Evolutionary conservation across 2,888 invertebrate species (phyloP).

Genomic region (Agrotis ipsilon): DNA sequence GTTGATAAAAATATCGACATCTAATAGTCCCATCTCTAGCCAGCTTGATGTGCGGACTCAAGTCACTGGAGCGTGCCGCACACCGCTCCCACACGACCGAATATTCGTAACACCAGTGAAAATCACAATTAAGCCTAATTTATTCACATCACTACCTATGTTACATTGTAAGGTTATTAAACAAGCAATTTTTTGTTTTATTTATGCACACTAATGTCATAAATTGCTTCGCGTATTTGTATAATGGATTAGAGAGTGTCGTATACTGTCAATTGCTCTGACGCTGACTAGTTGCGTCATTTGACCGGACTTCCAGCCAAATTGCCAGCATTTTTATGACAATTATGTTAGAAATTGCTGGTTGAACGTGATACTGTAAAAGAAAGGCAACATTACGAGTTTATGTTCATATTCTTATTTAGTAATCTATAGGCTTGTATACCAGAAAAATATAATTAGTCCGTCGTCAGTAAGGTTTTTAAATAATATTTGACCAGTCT

Average conservation of each 20-base stretch:
- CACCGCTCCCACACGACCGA: slow-evolving; percentile 67
- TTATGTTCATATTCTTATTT: too few relatives aligned
- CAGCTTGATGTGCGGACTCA: slow-evolving; percentile 55
- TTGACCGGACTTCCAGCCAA: slow-evolving; percentile 32
- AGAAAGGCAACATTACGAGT: neutral
- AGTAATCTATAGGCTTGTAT: too few relatives aligned
- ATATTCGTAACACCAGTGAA: slow-evolving; percentile 75
- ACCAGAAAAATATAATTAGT: too few relatives aligned
- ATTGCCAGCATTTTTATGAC: slow-evolving; percentile 24
- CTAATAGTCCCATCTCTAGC: slow-evolving; percentile 58
- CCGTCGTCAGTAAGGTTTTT: too few relatives aligned
- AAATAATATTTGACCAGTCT: too few relatives aligned
- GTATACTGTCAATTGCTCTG: slow-evolving; percentile 37
- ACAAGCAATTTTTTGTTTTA: slow-evolving; percentile 60
- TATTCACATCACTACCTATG: slow-evolving; percentile 64
- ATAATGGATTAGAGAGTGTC: slow-evolving; percentile 60
- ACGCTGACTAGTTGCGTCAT: slow-evolving; percentile 42
- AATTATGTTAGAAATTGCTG: slow-evolving; percentile 31
- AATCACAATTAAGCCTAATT: slow-evolving; percentile 69
- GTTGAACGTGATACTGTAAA: slow-evolving; percentile 12
- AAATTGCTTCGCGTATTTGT: slow-evolving; percentile 54
- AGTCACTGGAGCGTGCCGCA: slow-evolving; percentile 72
- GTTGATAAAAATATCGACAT: slow-evolving; percentile 43
- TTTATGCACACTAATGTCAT: slow-evolving; percentile 55
- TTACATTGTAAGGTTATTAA: slow-evolving; percentile 54